phyloP scores from a whole-genome alignment of 64 coral and sea anemone genomes.

The Dendronephthya gigantea region DNA sequence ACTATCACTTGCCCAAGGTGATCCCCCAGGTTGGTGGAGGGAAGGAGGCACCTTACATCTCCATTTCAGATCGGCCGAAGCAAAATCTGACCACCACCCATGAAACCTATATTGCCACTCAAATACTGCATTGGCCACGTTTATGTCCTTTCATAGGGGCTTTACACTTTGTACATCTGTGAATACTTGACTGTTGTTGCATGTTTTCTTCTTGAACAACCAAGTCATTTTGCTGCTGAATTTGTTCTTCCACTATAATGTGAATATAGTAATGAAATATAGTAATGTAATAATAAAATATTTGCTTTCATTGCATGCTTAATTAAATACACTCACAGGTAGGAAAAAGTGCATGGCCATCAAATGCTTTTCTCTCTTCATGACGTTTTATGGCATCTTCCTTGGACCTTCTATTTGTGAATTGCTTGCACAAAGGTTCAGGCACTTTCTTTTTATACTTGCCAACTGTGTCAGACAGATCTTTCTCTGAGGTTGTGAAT shows the following conservation, averaged over 20 bases:
- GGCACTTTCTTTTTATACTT: not conserved
- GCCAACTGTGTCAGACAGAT: not conserved
- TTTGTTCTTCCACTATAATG: not conserved
- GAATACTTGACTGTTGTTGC: not conserved
- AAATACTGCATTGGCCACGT: not conserved
- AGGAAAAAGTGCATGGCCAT: not conserved
- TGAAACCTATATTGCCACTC: not conserved
- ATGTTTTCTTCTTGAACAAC: not conserved
- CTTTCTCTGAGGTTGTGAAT: not conserved
- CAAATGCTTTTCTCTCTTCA: not conserved
- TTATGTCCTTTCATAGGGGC: not conserved
- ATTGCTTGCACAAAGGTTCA: not conserved
- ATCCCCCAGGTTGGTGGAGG: not conserved
- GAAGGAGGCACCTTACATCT: not conserved
- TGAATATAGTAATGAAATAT: not conserved
- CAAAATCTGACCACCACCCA: not conserved
- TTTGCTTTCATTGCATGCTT: not conserved
- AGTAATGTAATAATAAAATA: too few relatives aligned
- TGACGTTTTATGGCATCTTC: not conserved
- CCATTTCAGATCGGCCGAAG: not conserved
- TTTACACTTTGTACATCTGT: not conserved
- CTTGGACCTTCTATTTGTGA: not conserved
- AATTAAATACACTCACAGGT: not conserved
- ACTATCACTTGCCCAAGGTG: too few relatives aligned
- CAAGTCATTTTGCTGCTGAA: not conserved